Evolutionary conservation across 2,888 invertebrate species (phyloP).

Genomic region (Conistra vaccinii): DNA sequence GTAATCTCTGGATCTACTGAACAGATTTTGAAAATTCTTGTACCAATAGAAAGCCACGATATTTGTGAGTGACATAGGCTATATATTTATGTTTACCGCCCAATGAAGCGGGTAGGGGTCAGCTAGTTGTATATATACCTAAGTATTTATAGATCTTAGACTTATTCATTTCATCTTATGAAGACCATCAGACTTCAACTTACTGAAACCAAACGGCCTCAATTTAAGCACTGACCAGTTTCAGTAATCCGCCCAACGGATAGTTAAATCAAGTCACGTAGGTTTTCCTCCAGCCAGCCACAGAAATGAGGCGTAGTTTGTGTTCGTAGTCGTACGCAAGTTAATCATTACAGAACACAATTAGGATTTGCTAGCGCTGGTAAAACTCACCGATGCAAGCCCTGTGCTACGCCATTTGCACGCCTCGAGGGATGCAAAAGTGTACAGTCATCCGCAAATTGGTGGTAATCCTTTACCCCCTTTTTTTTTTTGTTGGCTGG

Average conservation of each 20-base stretch:
- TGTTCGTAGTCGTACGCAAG: background rate
- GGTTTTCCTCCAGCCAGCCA: background rate
- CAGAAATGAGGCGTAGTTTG: background rate
- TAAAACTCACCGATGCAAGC: background rate
- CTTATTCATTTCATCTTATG: background rate
- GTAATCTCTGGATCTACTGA: no score
- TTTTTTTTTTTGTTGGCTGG: no score
- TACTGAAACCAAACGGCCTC: background rate
- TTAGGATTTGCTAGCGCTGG: no score
- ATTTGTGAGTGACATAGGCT: no score
- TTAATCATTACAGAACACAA: background rate
- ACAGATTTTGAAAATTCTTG: no score
- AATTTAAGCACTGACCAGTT: background rate
- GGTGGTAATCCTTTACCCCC: no score
- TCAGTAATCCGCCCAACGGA: no score
- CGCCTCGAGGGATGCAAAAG: background rate
- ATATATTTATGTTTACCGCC: no score
- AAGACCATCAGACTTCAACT: background rate
- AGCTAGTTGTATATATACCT: no score
- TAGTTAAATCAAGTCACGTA: conserved; percentile 5
- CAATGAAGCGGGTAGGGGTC: no score
- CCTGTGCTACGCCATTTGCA: background rate
- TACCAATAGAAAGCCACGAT: no score
- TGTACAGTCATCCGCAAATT: background rate
- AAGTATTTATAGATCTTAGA: background rate